Base-by-base conservation (phyloP, 1,140 invertebrate species). In the Drosophila virilis region DNA sequence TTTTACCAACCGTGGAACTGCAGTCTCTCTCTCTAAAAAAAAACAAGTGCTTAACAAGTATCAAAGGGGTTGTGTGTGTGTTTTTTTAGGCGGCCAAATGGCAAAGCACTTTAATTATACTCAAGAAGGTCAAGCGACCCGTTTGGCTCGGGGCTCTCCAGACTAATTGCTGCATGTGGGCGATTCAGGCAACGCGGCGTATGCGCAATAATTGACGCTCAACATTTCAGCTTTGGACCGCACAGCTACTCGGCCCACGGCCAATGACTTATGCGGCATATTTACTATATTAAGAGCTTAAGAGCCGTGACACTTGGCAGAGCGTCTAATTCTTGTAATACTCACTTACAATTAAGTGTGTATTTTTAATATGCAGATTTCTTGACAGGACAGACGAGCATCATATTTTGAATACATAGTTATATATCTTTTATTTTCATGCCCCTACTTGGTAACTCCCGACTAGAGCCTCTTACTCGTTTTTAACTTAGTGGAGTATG, bases 41-140 rank as follows among this genome's bases (percentile, higher is more conserved):
- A 46, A 65, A 73, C 66, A 57, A 38, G 67, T 78, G 70, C 67
- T 78, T 61, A 74, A 85, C 74, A 85, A 86, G 74, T 74, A 76
- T 68, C 66, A 73, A 74, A 74, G 72, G 75, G 78, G 57, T 68
- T 75, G 52, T 77, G 12, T 22, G 28, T 52, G 10, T 65, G 28
- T 59, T 58, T 74, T 69, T 58, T 51, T 12, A 61, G 69, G 71
- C 75, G 61, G 8, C 38, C 60, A 77, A 69, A 77, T 48, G 74
- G 52, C 67, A 65, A 66, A 77, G 58, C 61, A 43, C 61, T 76
- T 76, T 66, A 76, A 75, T 76, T 78, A 72, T 66, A 37, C 33
- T 62, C 28, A 8, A 52, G 59, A 74, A 88, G 79, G 76, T 86
- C 72, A 79, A 78, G 65, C 70, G 68, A 68, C 32, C 37, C 67